phyloP scores from a whole-genome alignment of 1,140 invertebrate genomes.

The Drusus annulatus region DNA sequence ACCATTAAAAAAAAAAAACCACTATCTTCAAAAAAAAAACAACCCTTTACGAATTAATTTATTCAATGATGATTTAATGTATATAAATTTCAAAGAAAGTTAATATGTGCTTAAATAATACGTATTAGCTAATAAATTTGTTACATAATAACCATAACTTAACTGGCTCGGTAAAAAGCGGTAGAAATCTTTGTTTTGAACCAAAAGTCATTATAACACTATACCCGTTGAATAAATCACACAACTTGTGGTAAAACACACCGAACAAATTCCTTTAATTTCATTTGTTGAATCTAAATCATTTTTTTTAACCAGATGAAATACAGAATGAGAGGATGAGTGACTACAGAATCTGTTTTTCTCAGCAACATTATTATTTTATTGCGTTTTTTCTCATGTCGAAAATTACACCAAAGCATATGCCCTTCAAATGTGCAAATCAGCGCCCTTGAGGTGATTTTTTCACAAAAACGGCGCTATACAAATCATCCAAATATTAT shows the following conservation, averaged over 20 bases:
- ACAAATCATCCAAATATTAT: no score
- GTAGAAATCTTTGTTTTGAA: conserved; percentile 40
- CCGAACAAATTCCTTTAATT: conserved; percentile 42
- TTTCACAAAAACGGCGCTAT: no score
- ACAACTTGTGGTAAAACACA: conserved; percentile 50
- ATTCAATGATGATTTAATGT: not conserved
- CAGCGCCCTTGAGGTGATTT: no score
- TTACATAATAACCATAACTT: conserved; percentile 32
- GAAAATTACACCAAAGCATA: no score
- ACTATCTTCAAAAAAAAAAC: not conserved
- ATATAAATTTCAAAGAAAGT: conserved; percentile 19
- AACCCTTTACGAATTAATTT: conserved; percentile 6
- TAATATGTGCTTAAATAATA: conserved; percentile 49
- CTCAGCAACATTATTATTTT: no score
- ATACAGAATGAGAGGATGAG: no score
- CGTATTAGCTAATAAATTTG: conserved; percentile 45
- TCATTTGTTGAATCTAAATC: conserved; percentile 47
- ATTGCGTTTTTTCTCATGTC: no score
- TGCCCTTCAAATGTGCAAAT: no score
- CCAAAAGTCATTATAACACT: conserved; percentile 57
- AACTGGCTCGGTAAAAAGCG: conserved; percentile 3
- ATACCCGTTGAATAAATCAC: conserved; percentile 57
- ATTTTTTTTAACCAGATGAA: conserved; percentile 26
- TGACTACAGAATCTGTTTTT: no score
- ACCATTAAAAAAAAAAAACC: no score